phyloP scores from a whole-genome alignment of 1,140 invertebrate genomes.

The Lysiphlebus fabarum region DNA sequence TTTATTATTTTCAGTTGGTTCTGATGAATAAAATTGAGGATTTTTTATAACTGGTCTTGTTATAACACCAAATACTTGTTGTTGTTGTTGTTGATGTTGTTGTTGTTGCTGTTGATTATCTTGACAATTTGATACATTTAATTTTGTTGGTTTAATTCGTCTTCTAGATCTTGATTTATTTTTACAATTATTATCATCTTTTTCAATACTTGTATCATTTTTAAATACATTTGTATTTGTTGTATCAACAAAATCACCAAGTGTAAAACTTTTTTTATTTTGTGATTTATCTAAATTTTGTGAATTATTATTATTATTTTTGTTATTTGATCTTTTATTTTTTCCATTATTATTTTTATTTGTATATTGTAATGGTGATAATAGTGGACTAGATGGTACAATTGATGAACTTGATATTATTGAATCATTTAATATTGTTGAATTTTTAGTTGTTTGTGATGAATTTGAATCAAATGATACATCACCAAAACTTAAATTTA shows the following conservation, averaged over 20 bases:
- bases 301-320: conserved; percentile 24
- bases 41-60: conserved; percentile 36
- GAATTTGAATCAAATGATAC: conserved; percentile 1
- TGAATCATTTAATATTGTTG: conserved; percentile 1
- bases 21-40: conserved; percentile 39
- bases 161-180: conserved; percentile 25
- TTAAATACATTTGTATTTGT: conserved; percentile 25
- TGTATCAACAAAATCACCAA: conserved; percentile 37
- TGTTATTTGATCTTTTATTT: conserved; percentile 19
- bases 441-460: not conserved
- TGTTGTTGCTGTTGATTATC: too few relatives aligned
- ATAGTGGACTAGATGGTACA: conserved; percentile 25
- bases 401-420: conserved; percentile 1
- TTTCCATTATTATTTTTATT: not conserved
- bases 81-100: conserved; percentile 25
- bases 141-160: conserved; percentile 43
- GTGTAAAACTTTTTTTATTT: conserved; percentile 32
- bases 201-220: conserved; percentile 29
- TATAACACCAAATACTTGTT: conserved; percentile 37
- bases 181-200: conserved; percentile 21
- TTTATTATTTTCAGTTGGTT: conserved; percentile 36
- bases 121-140: conserved; percentile 31
- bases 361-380: conserved; percentile 27
- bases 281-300: conserved; percentile 20
- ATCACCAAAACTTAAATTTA: not conserved